Evolutionary conservation across 2,797 vertebrate species (phyloP), one percentile per base, ranked within the genome.

Genomic region (Halcyon chelicuti): DNA sequence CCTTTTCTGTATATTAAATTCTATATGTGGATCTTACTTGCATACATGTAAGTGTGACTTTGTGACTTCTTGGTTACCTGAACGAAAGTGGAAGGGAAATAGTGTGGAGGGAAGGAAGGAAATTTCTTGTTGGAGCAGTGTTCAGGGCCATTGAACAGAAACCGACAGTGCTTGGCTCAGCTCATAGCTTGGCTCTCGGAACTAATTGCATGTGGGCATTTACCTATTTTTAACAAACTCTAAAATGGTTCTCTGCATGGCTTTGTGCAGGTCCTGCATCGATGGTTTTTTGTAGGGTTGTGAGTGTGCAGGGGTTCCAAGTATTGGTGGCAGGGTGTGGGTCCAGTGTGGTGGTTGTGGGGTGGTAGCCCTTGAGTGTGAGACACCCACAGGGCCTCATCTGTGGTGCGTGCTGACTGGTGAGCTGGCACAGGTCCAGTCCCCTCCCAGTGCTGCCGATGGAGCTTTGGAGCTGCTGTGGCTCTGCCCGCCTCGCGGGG

Each of bases 341-440:
- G 42, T 37, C 1, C 25, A 5, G 2, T 2, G 3, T 66, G 82
- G 67, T 35, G 73, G 51, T 23, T 2, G 1, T 39, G 62, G 44
- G 71, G 6, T 5, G 21, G 14, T 16, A 58, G 31, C 37, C 46
- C 4, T 6, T 25, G 58, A 21, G 25, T 37, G 18, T 5, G 4
- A 17, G n/a, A 44, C 17, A 7, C n/a, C n/a, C 1, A 0, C 2
- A 20, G 54, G 39, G 18, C 29, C 15, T 9, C 8, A 1, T 0
- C 1, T 29, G 15, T 29, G 39, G 14, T 42, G 29, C 19, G 29
- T 62, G 42, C 31, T 44, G 40, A 22, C 8, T 3, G 2, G 9
- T 6, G 12, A 52, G 65, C n/a, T 2, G 4, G 19, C 10, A 23
- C 0, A 0, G 4, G 12, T 73, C 37, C 35, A 10, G 42, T 73